Conservation (phyloP, 2,113 vertebrate genomes). For the Brachypteracias leptosomus region DNA sequence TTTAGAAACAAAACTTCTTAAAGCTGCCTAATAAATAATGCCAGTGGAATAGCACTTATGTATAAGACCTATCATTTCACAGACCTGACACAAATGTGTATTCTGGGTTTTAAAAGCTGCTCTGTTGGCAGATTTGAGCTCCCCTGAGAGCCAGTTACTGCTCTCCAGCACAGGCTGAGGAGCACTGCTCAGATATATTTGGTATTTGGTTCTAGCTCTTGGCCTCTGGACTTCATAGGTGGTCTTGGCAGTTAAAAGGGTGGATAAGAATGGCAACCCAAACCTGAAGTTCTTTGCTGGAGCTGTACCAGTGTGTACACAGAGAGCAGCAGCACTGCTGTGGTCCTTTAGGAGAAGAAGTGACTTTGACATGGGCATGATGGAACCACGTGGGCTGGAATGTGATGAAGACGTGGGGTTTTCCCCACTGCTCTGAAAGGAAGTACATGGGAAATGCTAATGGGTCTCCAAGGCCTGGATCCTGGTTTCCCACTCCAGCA, state of each 20-base stretch:
- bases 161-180: neutral
- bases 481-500: neutral
- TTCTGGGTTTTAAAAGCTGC: slow-evolving; percentile 5
- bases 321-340: neutral
- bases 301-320: neutral
- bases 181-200: slow-evolving; percentile 8
- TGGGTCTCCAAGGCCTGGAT: neutral
- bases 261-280: neutral
- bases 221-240: slow-evolving; percentile 4
- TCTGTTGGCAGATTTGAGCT: slow-evolving; percentile 21
- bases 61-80: neutral
- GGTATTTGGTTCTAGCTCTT: neutral
- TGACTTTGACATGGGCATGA: neutral
- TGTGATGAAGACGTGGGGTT: fast-evolving
- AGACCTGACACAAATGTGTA: slow-evolving; percentile 24
- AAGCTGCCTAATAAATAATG: slow-evolving; percentile 14
- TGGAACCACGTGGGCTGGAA: neutral
- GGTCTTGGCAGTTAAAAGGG: neutral
- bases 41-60: neutral
- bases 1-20: slow-evolving; percentile 18
- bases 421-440: neutral
- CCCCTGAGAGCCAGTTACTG: slow-evolving; percentile 19
- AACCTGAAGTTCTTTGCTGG: neutral
- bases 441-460: neutral
- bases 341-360: neutral